These are phyloP conservation scores for Dermochelys coriacea DNA, from an alignment of 2,797 vertebrate genomes.

Conservation along the genomic window DNA sequence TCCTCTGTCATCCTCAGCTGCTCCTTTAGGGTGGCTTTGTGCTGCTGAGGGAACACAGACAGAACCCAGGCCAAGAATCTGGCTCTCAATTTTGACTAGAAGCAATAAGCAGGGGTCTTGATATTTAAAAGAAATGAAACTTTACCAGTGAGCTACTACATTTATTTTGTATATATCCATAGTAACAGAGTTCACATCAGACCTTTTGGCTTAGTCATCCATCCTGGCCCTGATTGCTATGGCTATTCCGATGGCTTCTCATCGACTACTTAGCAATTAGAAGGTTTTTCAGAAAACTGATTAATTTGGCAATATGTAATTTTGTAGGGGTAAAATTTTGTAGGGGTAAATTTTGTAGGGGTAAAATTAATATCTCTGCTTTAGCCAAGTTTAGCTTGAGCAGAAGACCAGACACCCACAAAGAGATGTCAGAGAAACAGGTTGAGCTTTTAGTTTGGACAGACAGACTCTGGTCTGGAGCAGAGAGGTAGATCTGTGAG, in stretches of 20 bases:
- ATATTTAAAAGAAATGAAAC: constrained; percentile 34
- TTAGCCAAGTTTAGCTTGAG: not conserved
- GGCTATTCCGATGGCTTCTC: constrained; percentile 51
- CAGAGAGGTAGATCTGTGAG: not conserved
- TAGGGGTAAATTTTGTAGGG: constrained; percentile 28
- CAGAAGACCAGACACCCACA: not conserved
- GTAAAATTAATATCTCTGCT: not conserved
- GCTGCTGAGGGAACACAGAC: not conserved
- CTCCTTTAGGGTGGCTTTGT: not conserved
- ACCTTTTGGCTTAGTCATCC: constrained; percentile 61
- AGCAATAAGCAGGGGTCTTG: constrained; percentile 13
- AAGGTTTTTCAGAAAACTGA: constrained; percentile 56
- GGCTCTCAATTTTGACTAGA: not conserved
- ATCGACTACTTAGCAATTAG: constrained; percentile 66
- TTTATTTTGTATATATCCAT: constrained; percentile 60
- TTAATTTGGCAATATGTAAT: constrained; percentile 26
- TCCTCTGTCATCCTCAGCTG: not conserved
- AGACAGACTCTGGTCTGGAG: not conserved
- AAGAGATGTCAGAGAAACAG: not conserved
- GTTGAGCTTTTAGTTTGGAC: not conserved
- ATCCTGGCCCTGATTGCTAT: constrained; percentile 56
- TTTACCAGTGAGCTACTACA: constrained; percentile 25
- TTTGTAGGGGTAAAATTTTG: not conserved
- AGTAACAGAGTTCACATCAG: constrained; percentile 73
- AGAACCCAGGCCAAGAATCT: not conserved